These are phyloP conservation scores for Sceloporus undulatus DNA, from an alignment of 2,113 vertebrate genomes.

Conservation along the genomic window DNA sequence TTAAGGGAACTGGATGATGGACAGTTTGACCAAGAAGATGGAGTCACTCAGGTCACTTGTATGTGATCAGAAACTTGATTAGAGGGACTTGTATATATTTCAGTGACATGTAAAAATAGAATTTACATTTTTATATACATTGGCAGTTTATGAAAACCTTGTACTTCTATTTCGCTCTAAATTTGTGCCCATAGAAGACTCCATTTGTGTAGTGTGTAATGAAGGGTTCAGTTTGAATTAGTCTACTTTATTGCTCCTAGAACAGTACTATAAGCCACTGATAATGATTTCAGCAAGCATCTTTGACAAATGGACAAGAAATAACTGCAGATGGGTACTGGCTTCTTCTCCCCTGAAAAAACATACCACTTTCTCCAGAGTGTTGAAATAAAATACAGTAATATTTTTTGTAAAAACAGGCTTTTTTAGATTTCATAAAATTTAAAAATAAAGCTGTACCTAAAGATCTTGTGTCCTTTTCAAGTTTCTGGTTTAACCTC, in stretches of 20 bases:
- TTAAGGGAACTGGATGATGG: conserved; percentile 91
- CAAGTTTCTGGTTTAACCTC: not conserved
- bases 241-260: conserved; percentile 36
- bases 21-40: conserved; percentile 93
- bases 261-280: conserved; percentile 37
- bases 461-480: not conserved
- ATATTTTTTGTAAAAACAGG: not conserved
- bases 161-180: conserved; percentile 26
- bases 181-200: not conserved
- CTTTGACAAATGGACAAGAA: conserved; percentile 55
- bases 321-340: conserved; percentile 34
- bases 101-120: conserved; percentile 20
- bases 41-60: conserved; percentile 94
- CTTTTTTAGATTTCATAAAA: not conserved
- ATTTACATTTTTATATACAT: conserved; percentile 21
- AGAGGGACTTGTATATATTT: conserved; percentile 62
- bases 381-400: conserved; percentile 22
- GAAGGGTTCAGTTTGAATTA: conserved; percentile 23
- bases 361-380: conserved; percentile 35
- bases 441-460: conserved; percentile 7
- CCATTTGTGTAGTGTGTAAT: conserved; percentile 56
- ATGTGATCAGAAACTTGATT: conserved; percentile 81
- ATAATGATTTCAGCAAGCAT: conserved; percentile 22
- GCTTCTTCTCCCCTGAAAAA: conserved; percentile 44
- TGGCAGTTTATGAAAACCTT: conserved; percentile 5